Evolutionary conservation across 2,888 invertebrate species (phyloP).

Genomic region (Rhingia campestris): DNA sequence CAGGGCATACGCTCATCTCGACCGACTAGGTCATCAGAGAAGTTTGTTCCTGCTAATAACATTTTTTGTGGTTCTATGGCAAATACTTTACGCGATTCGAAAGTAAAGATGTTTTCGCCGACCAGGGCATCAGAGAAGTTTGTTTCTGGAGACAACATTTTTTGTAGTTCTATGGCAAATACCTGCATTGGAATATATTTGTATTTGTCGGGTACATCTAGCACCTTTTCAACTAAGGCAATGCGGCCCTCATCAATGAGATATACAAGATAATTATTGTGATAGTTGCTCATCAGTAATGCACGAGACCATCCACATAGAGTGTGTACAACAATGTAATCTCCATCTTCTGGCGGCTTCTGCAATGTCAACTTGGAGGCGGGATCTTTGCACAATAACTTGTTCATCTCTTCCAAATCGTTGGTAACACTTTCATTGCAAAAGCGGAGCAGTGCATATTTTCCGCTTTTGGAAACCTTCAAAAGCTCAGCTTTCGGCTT

Average conservation of each 20-base stretch:
- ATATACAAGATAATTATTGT: slow-evolving; percentile 74
- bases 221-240: slow-evolving; percentile 71
- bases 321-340: slow-evolving; percentile 74
- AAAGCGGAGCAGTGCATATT: slow-evolving; percentile 67
- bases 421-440: slow-evolving; percentile 11
- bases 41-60: slow-evolving; percentile 42
- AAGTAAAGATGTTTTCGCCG: slow-evolving; percentile 36
- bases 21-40: slow-evolving; percentile 47
- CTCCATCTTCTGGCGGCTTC: slow-evolving; percentile 61
- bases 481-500: slow-evolving; percentile 53
- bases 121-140: slow-evolving; percentile 56
- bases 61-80: slow-evolving; percentile 62
- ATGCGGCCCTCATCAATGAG: slow-evolving; percentile 75
- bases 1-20: slow-evolving; percentile 41
- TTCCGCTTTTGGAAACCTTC: slow-evolving; percentile 71
- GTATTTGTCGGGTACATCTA: slow-evolving; percentile 69
- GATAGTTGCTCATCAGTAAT: slow-evolving; percentile 70
- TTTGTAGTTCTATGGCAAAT: slow-evolving; percentile 69
- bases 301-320: slow-evolving; percentile 75
- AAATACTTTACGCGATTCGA: slow-evolving; percentile 63
- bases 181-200: slow-evolving; percentile 71
- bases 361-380: slow-evolving; percentile 46
- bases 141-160: slow-evolving; percentile 29
- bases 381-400: slow-evolving; percentile 58
- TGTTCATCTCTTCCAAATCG: slow-evolving; percentile 39